Conservation (phyloP, 2,797 vertebrate genomes). For the Brachymystax lenok region DNA sequence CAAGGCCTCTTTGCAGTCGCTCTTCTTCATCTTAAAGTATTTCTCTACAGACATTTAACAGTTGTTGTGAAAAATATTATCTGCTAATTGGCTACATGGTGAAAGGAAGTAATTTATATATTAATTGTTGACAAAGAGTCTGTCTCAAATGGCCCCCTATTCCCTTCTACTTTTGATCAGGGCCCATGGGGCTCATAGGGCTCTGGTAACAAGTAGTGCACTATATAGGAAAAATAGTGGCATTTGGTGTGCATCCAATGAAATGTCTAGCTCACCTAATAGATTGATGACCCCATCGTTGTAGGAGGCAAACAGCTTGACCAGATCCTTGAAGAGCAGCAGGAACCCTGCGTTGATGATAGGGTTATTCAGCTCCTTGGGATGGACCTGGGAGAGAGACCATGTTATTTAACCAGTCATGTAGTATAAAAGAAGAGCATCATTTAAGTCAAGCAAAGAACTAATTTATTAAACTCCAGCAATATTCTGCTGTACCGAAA, state of each 20-base stretch:
- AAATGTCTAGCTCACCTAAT: constrained; percentile 80
- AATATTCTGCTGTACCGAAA: background rate
- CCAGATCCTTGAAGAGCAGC: constrained; percentile 99
- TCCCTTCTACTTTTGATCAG: background rate
- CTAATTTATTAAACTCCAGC: background rate
- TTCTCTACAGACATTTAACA: constrained; percentile 80
- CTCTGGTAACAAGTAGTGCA: background rate
- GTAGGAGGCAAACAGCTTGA: constrained; percentile 99
- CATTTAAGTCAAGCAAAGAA: background rate
- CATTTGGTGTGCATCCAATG: background rate
- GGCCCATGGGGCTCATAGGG: background rate
- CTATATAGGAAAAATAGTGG: background rate
- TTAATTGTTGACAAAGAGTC: too few relatives aligned
- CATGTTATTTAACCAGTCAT: background rate
- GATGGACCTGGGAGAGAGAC: constrained; percentile 86
- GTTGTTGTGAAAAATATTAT: background rate
- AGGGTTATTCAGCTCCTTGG: constrained; percentile 97
- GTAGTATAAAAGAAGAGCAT: background rate
- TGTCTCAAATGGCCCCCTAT: background rate
- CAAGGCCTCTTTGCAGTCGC: constrained; percentile 96
- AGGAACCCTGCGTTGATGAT: constrained; percentile 97
- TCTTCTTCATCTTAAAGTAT: constrained; percentile 99
- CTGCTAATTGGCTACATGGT: background rate
- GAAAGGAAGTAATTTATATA: too few relatives aligned
- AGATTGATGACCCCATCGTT: constrained; percentile 98